Evolutionary conservation across 2,797 vertebrate genomes (phyloP).

Genomic region (Botia almorhae): DNA sequence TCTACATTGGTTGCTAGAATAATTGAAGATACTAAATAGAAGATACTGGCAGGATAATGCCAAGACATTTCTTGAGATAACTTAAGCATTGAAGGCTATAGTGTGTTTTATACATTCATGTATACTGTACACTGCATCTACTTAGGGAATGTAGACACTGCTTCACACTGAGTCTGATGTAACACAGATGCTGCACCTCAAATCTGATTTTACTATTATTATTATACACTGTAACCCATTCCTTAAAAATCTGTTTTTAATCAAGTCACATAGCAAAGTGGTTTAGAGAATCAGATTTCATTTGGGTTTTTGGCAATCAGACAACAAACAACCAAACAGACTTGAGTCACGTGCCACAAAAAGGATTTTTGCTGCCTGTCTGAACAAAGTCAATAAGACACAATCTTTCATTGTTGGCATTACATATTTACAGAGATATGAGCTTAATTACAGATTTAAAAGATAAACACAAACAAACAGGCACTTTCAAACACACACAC

Average conservation of each 20-base stretch:
- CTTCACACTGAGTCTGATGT: neutral
- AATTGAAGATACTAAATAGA: too few relatives aligned
- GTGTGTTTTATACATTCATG: too few relatives aligned
- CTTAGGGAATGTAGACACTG: neutral
- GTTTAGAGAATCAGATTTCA: neutral
- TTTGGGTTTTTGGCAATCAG: neutral
- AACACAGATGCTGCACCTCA: neutral
- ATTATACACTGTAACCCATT: neutral
- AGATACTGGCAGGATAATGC: too few relatives aligned
- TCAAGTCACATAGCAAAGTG: too few relatives aligned
- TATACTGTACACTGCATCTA: too few relatives aligned
- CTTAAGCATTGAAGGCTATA: too few relatives aligned
- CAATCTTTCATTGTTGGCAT: slow-evolving; percentile 12
- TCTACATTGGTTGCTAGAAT: too few relatives aligned
- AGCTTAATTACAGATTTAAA: slow-evolving; percentile 37
- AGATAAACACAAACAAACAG: slow-evolving; percentile 53
- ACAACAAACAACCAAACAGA: neutral
- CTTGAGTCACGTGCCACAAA: neutral
- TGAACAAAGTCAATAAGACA: slow-evolving; percentile 12
- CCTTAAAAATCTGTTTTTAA: neutral
- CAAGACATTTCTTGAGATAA: too few relatives aligned
- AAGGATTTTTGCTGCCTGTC: neutral
- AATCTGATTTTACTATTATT: too few relatives aligned
- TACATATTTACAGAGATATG: slow-evolving; percentile 61
- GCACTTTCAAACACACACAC: slow-evolving; percentile 56